These are phyloP conservation scores for Rutpela maculata DNA, from an alignment of 2,888 invertebrate genomes.

Conservation along the genomic window DNA sequence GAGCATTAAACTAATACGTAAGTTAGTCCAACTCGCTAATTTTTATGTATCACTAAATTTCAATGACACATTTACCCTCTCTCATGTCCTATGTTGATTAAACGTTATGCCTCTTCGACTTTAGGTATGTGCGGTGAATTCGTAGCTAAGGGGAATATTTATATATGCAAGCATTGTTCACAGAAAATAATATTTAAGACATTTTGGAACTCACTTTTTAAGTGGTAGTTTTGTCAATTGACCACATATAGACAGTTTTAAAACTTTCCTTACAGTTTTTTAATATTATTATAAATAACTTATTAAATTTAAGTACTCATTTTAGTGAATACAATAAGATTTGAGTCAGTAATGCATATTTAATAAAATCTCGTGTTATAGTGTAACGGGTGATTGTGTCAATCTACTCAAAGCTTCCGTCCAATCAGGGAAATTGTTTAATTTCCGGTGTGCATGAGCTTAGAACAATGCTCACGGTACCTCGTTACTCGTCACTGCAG, in stretches of 20 bases:
- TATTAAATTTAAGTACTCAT: not conserved
- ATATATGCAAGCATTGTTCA: no score
- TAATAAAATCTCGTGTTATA: conserved; percentile 32
- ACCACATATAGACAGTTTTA: no score
- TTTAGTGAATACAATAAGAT: not conserved
- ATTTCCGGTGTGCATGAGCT: conserved; percentile 69
- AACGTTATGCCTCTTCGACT: not conserved
- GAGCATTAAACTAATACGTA: conserved; percentile 33
- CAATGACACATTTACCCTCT: conserved; percentile 4
- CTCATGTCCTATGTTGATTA: conserved; percentile 23
- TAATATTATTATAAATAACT: no score
- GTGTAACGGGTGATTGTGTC: conserved; percentile 62
- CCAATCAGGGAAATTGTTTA: conserved; percentile 71
- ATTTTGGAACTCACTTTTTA: no score
- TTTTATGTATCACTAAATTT: conserved; percentile 32
- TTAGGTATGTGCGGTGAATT: no score
- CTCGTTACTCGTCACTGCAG: conserved; percentile 49
- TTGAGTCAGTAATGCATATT: conserved; percentile 4
- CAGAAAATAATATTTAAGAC: no score
- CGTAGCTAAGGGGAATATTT: no score
- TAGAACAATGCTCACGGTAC: conserved; percentile 53
- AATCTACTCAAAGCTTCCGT: conserved; percentile 67
- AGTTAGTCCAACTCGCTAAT: conserved; percentile 31
- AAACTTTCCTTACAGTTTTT: no score
- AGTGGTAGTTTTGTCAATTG: no score